Percentiles rank a stretch among this genome's conserved stretches.
phyloP scores from a whole-genome alignment of 2,113 vertebrate species.

The Albula glossodonta region DNA sequence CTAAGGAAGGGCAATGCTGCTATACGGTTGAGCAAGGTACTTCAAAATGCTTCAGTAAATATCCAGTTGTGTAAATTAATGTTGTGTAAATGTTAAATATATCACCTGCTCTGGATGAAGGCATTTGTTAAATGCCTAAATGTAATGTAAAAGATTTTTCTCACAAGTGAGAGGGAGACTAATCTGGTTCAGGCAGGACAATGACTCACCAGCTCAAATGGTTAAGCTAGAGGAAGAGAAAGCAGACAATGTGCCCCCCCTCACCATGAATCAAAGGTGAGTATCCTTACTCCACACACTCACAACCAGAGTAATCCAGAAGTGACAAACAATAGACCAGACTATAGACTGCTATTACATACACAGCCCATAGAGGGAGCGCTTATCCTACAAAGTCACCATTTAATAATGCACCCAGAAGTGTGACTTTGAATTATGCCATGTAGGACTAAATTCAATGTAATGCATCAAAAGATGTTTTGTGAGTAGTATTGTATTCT shows the following conservation, averaged over 20 bases:
- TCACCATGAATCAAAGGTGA: background rate
- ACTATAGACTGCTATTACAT: background rate
- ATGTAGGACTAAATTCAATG: background rate
- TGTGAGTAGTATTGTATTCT: background rate
- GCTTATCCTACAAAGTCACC: background rate
- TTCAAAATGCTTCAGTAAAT: too few relatives aligned
- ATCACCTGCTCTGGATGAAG: too few relatives aligned
- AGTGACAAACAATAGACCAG: background rate
- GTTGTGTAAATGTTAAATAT: too few relatives aligned
- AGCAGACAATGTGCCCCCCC: background rate
- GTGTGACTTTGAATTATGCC: background rate
- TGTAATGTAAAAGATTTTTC: too few relatives aligned
- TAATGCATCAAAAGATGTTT: background rate
- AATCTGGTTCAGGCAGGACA: background rate
- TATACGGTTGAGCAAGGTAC: too few relatives aligned
- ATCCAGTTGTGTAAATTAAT: too few relatives aligned
- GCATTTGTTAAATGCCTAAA: too few relatives aligned
- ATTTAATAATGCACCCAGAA: background rate
- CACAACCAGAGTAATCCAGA: background rate
- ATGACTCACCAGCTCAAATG: background rate
- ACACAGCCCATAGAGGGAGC: constrained; percentile 53
- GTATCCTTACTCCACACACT: background rate
- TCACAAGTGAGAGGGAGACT: background rate
- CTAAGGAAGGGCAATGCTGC: too few relatives aligned
- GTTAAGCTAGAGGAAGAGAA: background rate